Evolutionary conservation across 1,140 invertebrate species (phyloP).

Genomic region (Sogatella furcifera): DNA sequence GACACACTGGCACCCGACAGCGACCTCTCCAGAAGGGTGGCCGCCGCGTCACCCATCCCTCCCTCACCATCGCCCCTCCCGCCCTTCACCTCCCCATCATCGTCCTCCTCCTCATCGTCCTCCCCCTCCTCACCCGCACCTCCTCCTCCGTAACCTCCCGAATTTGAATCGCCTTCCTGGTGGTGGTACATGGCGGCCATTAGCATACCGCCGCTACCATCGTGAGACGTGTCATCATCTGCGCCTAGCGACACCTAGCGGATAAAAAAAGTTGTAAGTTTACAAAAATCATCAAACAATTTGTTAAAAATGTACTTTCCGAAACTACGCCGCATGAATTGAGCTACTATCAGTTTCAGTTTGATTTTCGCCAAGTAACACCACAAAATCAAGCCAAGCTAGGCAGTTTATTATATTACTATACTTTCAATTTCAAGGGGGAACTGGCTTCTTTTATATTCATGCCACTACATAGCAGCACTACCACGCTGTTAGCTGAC

Average conservation of each 20-base stretch:
- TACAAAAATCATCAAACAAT: neutral
- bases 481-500: too few relatives aligned
- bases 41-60: neutral
- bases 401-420: too few relatives aligned
- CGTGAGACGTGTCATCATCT: neutral
- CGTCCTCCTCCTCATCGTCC: conserved; percentile 6
- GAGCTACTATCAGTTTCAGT: too few relatives aligned
- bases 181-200: neutral
- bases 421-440: too few relatives aligned
- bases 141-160: neutral
- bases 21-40: conserved; percentile 13
- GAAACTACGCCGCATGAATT: too few relatives aligned
- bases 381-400: too few relatives aligned
- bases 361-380: too few relatives aligned
- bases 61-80: conserved; percentile 3
- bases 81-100: conserved; percentile 13
- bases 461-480: too few relatives aligned
- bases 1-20: conserved; percentile 8
- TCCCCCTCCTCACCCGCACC: neutral
- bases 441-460: too few relatives aligned
- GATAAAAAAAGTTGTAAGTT: neutral
- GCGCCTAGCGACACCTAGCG: neutral
- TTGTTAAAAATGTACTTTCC: too few relatives aligned
- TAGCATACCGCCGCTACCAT: too few relatives aligned
- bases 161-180: conserved; percentile 7